Base-by-base conservation (phyloP, 2,888 invertebrate species). In the Polietes domitor region DNA sequence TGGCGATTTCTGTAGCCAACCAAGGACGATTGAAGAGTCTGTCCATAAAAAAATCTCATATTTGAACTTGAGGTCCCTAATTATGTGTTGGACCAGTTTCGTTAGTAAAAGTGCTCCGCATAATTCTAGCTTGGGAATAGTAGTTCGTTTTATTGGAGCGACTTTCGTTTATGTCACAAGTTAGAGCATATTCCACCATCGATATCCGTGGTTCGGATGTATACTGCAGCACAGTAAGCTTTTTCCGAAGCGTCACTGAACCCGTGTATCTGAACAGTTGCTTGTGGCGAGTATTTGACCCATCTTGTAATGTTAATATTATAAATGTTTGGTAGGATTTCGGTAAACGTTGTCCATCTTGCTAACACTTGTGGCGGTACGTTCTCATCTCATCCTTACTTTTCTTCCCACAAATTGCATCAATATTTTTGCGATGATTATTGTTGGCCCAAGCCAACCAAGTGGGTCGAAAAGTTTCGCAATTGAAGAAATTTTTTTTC, bases 351-450 rank as follows among this genome's bases (percentile, higher is more conserved):
- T n/a, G n/a, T n/a, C n/a, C n/a, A n/a, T n/a, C n/a, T n/a, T n/a
- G n/a, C n/a, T n/a, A n/a, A n/a, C n/a, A n/a, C n/a, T n/a, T n/a
- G n/a, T n/a, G n/a, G n/a, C n/a, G n/a, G n/a, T n/a, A n/a, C 1
- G 58, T n/a, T n/a, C n/a, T n/a, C n/a, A n/a, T n/a, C n/a, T n/a
- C n/a, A n/a, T n/a, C n/a, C n/a, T n/a, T n/a, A n/a, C n/a, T n/a
- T n/a, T n/a, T n/a, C n/a, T n/a, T n/a, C n/a, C n/a, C n/a, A 82
- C 19, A 78, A 19, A 0, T n/a, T 78, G 78, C 61, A 74, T 61
- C 0, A 77, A n/a, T 7, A 50, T 37, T 5, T 32, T 77, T 0
- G 71, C 43, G 0, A 32, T 12, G 1, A 76, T 4, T 0, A 76
- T 41, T 1, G 32, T 19, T 19, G 71, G 50, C 12, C 68, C 43